Evolutionary conservation across 1,140 invertebrate species (phyloP).

Genomic region (Cotesia typhae): DNA sequence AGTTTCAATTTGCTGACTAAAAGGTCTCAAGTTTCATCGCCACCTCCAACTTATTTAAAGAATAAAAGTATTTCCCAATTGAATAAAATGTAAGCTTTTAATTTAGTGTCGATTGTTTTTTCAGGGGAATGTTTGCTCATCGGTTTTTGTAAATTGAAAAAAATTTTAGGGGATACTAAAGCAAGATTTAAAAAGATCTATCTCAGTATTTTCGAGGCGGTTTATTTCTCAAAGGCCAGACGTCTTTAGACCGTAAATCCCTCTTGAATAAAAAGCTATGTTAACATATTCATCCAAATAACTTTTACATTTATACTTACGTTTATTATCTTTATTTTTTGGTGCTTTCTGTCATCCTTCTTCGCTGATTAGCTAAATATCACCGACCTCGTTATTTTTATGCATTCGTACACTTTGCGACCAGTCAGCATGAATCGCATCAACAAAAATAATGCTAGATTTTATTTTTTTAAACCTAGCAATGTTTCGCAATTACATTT

Average conservation of each 20-base stretch:
- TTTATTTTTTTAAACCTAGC: neutral
- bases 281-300: slow-evolving; percentile 5
- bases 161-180: neutral
- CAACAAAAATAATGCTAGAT: slow-evolving; percentile 35
- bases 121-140: no score
- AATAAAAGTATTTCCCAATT: neutral
- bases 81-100: neutral
- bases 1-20: slow-evolving; percentile 6
- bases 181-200: slow-evolving; percentile 10
- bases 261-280: slow-evolving; percentile 19
- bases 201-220: neutral
- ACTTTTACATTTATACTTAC: slow-evolving; percentile 1
- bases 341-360: slow-evolving; percentile 4
- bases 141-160: neutral
- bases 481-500: neutral
- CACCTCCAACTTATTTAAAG: neutral
- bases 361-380: slow-evolving; percentile 15
- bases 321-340: slow-evolving; percentile 10
- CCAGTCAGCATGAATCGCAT: neutral
- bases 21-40: slow-evolving; percentile 8
- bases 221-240: slow-evolving; percentile 16
- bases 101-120: no score
- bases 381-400: slow-evolving; percentile 8
- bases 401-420: neutral
- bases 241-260: slow-evolving; percentile 25